Evolutionary conservation across 2,797 vertebrate species (phyloP).

Genomic region (Miichthys miiuy): DNA sequence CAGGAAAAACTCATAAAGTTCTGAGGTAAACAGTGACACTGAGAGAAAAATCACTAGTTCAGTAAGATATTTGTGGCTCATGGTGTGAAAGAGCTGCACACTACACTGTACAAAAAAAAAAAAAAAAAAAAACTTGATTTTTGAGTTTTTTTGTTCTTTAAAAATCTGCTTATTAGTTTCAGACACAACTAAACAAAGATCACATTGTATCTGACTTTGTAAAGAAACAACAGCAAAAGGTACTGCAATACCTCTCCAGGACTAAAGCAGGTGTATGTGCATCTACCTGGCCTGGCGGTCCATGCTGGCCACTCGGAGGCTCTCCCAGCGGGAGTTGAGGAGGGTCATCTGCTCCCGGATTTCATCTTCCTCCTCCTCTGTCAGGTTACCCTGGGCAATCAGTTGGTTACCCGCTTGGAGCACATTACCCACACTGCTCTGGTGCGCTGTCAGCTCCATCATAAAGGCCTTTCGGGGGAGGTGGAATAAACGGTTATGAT

Average conservation of each 20-base stretch:
- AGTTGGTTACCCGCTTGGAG: slow-evolving; percentile 96
- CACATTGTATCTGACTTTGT: not conserved
- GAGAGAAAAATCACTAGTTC: slow-evolving; percentile 1
- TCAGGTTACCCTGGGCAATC: slow-evolving; percentile 93
- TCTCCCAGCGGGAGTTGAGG: slow-evolving; percentile 96
- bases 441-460: slow-evolving; percentile 98
- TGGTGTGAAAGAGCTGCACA: not conserved
- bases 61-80: slow-evolving; percentile 4
- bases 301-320: slow-evolving; percentile 95
- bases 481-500: not conserved
- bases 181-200: not conserved
- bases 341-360: slow-evolving; percentile 98
- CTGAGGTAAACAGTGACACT: slow-evolving; percentile 11
- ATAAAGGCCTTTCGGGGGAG: slow-evolving; percentile 89
- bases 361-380: slow-evolving; percentile 95
- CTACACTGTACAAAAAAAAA: not conserved
- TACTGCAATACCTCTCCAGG: not conserved
- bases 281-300: slow-evolving; percentile 93
- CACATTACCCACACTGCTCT: slow-evolving; percentile 97
- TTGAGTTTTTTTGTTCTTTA: not conserved
- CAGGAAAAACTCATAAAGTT: slow-evolving; percentile 23
- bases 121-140: not conserved
- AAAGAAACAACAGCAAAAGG: not conserved
- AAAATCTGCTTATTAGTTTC: not conserved
- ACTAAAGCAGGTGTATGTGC: not conserved